Conservation (phyloP, 2,888 invertebrate species). For the Tiliacea aurago region DNA sequence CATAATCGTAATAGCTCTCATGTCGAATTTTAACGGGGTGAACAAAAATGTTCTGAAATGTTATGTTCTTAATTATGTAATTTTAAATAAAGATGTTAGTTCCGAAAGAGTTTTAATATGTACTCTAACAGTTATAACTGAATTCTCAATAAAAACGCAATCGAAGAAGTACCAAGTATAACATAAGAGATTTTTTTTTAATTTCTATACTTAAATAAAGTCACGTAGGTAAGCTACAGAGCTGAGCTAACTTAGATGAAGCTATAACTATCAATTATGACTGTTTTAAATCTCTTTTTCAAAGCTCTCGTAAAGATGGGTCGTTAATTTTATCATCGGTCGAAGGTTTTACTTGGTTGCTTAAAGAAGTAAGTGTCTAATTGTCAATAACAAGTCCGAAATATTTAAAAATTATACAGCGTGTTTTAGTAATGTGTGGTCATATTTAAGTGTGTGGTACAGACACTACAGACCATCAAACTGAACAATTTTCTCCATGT, state of each 20-base stretch:
- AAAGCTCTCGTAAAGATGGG: not conserved
- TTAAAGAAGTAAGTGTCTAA: too few species aligned
- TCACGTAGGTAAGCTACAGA: slow-evolving; percentile 3
- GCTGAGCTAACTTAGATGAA: not conserved
- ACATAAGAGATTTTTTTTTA: not conserved
- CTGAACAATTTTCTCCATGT: too few species aligned
- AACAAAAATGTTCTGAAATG: too few species aligned
- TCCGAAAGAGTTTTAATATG: not conserved
- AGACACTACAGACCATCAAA: too few species aligned
- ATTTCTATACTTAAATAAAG: not conserved
- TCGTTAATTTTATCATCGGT: not conserved
- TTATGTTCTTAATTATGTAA: too few species aligned
- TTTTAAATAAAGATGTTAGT: not conserved
- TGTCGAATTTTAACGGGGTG: too few species aligned
- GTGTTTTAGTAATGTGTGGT: too few species aligned
- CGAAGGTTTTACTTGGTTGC: not conserved
- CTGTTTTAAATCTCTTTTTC: slow-evolving; percentile 6
- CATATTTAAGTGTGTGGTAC: too few species aligned
- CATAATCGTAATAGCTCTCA: too few species aligned
- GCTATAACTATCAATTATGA: not conserved
- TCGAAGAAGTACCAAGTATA: not conserved
- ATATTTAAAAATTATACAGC: too few species aligned
- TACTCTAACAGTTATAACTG: not conserved
- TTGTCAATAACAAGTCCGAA: not conserved
- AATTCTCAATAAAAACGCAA: not conserved